Evolutionary conservation across 1,140 invertebrate species (phyloP).

Genomic region (Hyles vespertilio): DNA sequence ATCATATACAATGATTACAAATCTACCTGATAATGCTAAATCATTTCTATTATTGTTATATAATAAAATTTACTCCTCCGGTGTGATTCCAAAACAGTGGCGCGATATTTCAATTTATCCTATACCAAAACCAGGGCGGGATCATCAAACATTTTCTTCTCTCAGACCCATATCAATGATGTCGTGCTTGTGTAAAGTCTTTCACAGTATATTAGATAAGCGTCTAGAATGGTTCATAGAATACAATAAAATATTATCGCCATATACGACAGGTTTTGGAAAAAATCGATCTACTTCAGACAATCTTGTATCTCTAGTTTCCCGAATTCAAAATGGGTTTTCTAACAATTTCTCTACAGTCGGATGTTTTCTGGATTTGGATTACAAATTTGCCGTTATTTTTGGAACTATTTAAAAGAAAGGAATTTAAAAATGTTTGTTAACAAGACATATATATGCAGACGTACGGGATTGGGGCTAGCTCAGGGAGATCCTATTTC

Average conservation of each 20-base stretch:
- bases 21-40: slow-evolving; percentile 11
- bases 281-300: slow-evolving; percentile 1
- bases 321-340: slow-evolving; percentile 12
- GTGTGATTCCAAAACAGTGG: slow-evolving; percentile 18
- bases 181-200: slow-evolving; percentile 19
- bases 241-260: slow-evolving; percentile 2
- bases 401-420: slow-evolving; percentile 9
- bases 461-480: background rate
- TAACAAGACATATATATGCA: background rate
- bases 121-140: slow-evolving; percentile 8
- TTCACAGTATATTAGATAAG: slow-evolving; percentile 17
- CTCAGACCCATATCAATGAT: slow-evolving; percentile 39
- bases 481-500: background rate
- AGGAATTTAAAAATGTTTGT: background rate
- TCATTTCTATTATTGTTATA: slow-evolving; percentile 6
- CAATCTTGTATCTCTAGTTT: background rate
- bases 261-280: background rate
- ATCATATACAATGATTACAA: slow-evolving; percentile 2
- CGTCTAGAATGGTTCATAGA: slow-evolving; percentile 24
- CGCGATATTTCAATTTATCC: background rate
- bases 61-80: slow-evolving; percentile 7
- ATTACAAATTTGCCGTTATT: slow-evolving; percentile 9
- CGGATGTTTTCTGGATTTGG: slow-evolving; percentile 14
- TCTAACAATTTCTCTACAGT: background rate
- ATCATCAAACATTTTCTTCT: slow-evolving; percentile 8